Percentiles rank a stretch among this genome's conserved stretches.
Evolutionary conservation across 2,113 vertebrate species (phyloP).

Genomic region (Brienomyrus longianalis): DNA sequence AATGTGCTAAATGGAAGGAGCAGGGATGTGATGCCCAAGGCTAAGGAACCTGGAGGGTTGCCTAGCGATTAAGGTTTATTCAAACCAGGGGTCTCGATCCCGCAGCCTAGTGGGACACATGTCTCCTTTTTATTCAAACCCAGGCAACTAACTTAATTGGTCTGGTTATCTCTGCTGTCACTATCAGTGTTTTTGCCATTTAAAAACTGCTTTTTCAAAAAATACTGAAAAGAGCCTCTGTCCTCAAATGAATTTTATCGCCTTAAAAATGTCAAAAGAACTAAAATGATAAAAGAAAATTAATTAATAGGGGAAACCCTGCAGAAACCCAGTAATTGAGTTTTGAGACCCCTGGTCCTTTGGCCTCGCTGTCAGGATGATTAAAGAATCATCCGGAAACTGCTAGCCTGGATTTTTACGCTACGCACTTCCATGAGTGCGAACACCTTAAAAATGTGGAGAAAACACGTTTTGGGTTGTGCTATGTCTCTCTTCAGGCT

Average conservation of each 20-base stretch:
- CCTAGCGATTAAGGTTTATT: not conserved
- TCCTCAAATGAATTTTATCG: slow-evolving; percentile 3
- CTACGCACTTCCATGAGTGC: not conserved
- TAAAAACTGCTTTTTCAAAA: not conserved
- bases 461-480: not conserved
- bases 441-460: not conserved
- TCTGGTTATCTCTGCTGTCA: not conserved
- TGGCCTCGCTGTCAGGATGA: not conserved
- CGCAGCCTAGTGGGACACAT: not conserved
- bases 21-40: not conserved
- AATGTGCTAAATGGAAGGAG: not conserved
- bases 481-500: not conserved
- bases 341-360: not conserved
- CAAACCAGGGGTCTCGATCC: not conserved
- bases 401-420: not conserved
- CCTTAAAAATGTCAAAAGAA: slow-evolving; percentile 3
- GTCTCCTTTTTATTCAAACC: not conserved
- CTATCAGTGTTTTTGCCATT: not conserved
- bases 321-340: slow-evolving; percentile 2
- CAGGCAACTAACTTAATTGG: not conserved
- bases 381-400: not conserved
- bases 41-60: not conserved
- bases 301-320: slow-evolving; percentile 7
- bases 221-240: not conserved
- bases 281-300: slow-evolving; percentile 6